Evolutionary conservation across 2,113 vertebrate genomes (phyloP).

Genomic region (Sula dactylatra): DNA sequence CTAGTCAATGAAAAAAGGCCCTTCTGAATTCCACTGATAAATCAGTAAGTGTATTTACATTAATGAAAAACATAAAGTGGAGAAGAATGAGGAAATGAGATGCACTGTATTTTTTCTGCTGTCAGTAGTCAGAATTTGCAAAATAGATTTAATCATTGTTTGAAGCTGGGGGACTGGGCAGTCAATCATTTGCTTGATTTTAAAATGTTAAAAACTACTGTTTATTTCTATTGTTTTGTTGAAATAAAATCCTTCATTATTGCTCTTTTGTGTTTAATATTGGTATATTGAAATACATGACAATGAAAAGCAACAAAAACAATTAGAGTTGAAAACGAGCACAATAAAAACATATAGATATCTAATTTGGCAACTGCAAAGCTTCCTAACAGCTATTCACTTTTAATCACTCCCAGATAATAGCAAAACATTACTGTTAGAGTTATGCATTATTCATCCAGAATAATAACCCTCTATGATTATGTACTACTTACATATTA

Average conservation of each 20-base stretch:
- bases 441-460: slow-evolving; percentile 5
- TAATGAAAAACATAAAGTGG: neutral
- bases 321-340: neutral
- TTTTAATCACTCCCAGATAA: neutral
- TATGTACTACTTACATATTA: neutral
- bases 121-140: neutral
- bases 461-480: neutral
- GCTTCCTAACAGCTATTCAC: neutral
- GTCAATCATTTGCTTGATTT: neutral
- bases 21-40: neutral
- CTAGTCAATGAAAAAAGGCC: neutral
- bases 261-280: neutral
- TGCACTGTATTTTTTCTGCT: neutral
- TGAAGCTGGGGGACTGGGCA: neutral
- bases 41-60: neutral
- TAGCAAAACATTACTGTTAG: neutral
- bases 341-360: neutral
- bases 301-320: neutral
- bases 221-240: neutral
- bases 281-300: neutral
- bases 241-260: neutral
- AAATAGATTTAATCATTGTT: neutral
- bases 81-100: neutral
- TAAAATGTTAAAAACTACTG: neutral
- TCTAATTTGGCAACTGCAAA: neutral